Evolutionary conservation across 2,888 invertebrate species (phyloP).

Genomic region (Agrilus mali): DNA sequence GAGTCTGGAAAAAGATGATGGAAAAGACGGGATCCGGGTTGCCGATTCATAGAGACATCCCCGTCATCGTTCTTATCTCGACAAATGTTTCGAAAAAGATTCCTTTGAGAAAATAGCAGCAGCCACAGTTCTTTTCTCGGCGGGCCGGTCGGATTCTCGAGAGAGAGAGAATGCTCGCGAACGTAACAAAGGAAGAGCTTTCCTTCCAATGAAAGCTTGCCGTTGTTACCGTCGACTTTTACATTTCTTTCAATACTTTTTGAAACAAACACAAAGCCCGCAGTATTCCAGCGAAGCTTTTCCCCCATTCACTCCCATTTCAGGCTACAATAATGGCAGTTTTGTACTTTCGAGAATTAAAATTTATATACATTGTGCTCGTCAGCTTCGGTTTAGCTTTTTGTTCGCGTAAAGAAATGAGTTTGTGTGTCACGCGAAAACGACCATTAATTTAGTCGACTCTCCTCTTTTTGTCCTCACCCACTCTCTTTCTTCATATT

Average conservation of each 20-base stretch:
- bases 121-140: constrained; percentile 31
- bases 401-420: too few relatives aligned
- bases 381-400: too few relatives aligned
- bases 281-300: constrained; percentile 27
- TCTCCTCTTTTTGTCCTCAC: too few relatives aligned
- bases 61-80: too few relatives aligned
- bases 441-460: too few relatives aligned
- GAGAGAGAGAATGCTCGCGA: constrained; percentile 28
- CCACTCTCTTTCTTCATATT: too few relatives aligned
- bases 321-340: constrained; percentile 29
- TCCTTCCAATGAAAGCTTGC: constrained; percentile 28
- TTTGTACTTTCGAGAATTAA: constrained; percentile 27
- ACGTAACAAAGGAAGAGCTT: constrained; percentile 25
- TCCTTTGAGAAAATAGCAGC: constrained; percentile 33
- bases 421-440: too few relatives aligned
- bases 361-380: constrained; percentile 8
- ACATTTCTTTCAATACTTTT: constrained; percentile 30
- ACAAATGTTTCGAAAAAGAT: constrained; percentile 14
- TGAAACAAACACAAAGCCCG: constrained; percentile 28
- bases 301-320: constrained; percentile 31
- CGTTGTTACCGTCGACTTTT: constrained; percentile 30
- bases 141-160: constrained; percentile 24
- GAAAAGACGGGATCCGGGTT: too few relatives aligned
- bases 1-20: too few relatives aligned
- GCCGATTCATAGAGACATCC: too few relatives aligned